These are phyloP conservation scores for Syrista parreyssii DNA, from an alignment of 2,888 invertebrate genomes.

Conservation along the genomic window DNA sequence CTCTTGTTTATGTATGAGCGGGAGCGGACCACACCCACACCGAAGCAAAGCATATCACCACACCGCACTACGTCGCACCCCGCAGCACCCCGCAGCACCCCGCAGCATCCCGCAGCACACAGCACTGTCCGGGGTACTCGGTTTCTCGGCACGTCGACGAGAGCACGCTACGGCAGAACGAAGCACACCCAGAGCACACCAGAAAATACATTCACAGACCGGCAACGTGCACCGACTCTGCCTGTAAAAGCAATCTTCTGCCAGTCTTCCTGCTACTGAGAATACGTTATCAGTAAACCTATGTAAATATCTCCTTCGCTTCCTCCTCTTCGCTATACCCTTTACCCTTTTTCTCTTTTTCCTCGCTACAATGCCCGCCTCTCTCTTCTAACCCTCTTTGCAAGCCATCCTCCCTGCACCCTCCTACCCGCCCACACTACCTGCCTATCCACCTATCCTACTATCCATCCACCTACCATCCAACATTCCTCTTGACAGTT, in stretches of 20 bases:
- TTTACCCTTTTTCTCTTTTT: slow-evolving; percentile 15
- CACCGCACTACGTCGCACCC: slow-evolving; percentile 12
- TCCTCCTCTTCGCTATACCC: not conserved
- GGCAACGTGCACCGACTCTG: slow-evolving; percentile 35
- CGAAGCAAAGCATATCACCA: not conserved
- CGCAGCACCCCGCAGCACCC: slow-evolving; percentile 10
- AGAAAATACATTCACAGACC: slow-evolving; percentile 45
- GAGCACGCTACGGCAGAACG: slow-evolving; percentile 19
- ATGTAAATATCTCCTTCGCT: slow-evolving; percentile 5
- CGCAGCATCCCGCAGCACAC: slow-evolving; percentile 17
- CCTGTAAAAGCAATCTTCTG: slow-evolving; percentile 60
- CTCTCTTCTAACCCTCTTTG: not conserved
- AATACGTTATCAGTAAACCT: slow-evolving; percentile 55
- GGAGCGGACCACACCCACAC: slow-evolving; percentile 58
- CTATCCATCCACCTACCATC: not conserved
- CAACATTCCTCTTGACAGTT: not conserved
- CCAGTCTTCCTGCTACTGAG: slow-evolving; percentile 52
- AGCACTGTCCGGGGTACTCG: slow-evolving; percentile 32
- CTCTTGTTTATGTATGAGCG: slow-evolving; percentile 67
- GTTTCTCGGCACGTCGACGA: slow-evolving; percentile 36
- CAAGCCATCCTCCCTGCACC: too few species aligned
- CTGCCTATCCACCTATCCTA: not conserved
- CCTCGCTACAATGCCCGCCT: not conserved
- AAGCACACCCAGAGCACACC: slow-evolving; percentile 18
- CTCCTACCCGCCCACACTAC: too few species aligned